These are phyloP conservation scores for Cephalopterus ornatus DNA, from an alignment of 2,113 vertebrate genomes.

Conservation along the genomic window DNA sequence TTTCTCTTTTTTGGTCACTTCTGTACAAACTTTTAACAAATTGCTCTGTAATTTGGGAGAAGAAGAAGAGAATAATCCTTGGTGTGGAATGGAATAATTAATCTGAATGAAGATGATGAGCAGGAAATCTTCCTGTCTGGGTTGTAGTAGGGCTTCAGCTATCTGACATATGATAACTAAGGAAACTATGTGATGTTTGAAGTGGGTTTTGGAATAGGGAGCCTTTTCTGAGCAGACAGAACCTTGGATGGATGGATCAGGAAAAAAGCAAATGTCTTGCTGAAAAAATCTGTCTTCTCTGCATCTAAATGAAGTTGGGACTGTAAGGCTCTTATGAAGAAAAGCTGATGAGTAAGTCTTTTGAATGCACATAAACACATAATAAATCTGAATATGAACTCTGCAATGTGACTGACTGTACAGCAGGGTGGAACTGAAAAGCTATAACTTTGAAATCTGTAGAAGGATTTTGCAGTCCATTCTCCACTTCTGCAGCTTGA, in stretches of 20 bases:
- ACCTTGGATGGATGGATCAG: not conserved
- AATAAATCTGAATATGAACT: constrained; percentile 26
- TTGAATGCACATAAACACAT: not conserved
- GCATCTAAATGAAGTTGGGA: not conserved
- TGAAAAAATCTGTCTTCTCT: not conserved
- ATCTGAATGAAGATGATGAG: not conserved
- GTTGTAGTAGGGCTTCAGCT: not conserved
- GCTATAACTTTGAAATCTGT: not conserved
- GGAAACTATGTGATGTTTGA: not conserved
- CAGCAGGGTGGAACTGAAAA: constrained; percentile 1
- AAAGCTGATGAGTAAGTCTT: constrained; percentile 25
- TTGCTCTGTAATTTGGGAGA: not conserved
- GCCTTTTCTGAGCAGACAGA: not conserved
- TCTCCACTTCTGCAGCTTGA: not conserved
- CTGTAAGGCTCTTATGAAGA: not conserved
- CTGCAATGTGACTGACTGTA: not conserved
- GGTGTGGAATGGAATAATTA: not conserved
- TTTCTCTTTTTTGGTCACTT: not conserved
- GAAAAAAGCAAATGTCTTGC: not conserved
- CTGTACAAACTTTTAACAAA: not conserved
- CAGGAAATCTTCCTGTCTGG: not conserved
- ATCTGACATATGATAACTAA: not conserved
- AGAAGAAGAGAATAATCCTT: not conserved
- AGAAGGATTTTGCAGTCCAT: not conserved
- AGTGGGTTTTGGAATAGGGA: not conserved